Conservation (phyloP, 2,113 vertebrate genomes). For the Rostratula benghalensis region DNA sequence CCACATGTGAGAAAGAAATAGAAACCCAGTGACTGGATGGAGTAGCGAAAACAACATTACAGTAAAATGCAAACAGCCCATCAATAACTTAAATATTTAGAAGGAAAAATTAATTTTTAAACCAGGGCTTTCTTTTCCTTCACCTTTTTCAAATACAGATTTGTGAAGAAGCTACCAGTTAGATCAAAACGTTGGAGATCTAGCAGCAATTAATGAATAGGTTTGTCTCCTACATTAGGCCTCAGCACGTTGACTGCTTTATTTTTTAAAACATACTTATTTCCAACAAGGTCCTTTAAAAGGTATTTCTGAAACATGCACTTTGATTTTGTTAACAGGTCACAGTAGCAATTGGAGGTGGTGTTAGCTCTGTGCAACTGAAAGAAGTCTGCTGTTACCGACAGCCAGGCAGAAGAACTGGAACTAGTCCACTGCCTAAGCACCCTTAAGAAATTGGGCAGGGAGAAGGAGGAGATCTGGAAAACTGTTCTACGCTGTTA, state of each 20-base stretch:
- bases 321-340: background rate
- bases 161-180: background rate
- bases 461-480: background rate
- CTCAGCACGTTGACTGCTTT: background rate
- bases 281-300: background rate
- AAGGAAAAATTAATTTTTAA: background rate
- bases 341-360: background rate
- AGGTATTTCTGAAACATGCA: background rate
- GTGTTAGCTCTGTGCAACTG: background rate
- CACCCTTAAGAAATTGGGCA: background rate
- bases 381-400: background rate
- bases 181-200: background rate
- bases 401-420: background rate
- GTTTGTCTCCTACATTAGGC: background rate
- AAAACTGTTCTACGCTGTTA: background rate
- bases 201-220: background rate
- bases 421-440: background rate
- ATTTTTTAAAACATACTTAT: background rate
- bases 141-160: background rate
- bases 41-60: background rate
- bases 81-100: background rate
- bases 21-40: background rate
- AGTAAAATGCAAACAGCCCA: background rate
- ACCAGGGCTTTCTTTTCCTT: background rate
- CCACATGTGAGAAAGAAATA: background rate